Base-by-base conservation (phyloP, 2,888 invertebrate species). In the Achlya flavicornis region DNA sequence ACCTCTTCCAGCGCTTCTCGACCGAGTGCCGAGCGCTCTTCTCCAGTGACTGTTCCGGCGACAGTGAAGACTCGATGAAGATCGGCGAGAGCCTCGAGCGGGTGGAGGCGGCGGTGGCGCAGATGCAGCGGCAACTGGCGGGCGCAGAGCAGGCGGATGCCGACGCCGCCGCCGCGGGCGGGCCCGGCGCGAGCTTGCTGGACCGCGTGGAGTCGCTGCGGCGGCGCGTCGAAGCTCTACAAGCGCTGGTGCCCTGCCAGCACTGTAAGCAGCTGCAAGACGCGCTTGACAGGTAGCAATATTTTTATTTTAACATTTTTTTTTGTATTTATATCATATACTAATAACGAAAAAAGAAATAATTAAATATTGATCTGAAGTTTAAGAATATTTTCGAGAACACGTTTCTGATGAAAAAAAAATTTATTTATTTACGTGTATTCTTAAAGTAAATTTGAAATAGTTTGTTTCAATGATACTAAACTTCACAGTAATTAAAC, bases 1-100 rank as follows among this genome's bases (percentile, higher is more conserved):
- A 95, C 89, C 94, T 96, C 77, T 95, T 95, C 90, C 94, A 95
- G 84, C 94, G 95, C 78, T 95, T 95, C 89, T 94, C 94, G 81
- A 94, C 91, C 83, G 95, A 96, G 89, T 96, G 95, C 89, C 91
- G 93, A 80, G 92, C 94, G 87, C 93, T 94, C 85, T 90, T 94
- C 90, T 92, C 94, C 90, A 88, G 92, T 89, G 94, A 94, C 92
- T 93, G 93, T 90, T 90, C 93, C 84, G 88, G 93, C 84, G 89
- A 94, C 91, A 93, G 94, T 91, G 93, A 92, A 86, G 93, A 94
- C 91, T 90, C 91, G 90, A 92, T 89, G 90, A 93, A 93, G 91
- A 93, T 94, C 87, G 86, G 92, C 89, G 92, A 90, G 87, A 90
- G 91, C 88, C 90, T 94, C 86, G 92, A 89, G 85, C 90, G 92